Base-by-base conservation (phyloP, 2,797 vertebrate species). In the Loris lydekkerianus region DNA sequence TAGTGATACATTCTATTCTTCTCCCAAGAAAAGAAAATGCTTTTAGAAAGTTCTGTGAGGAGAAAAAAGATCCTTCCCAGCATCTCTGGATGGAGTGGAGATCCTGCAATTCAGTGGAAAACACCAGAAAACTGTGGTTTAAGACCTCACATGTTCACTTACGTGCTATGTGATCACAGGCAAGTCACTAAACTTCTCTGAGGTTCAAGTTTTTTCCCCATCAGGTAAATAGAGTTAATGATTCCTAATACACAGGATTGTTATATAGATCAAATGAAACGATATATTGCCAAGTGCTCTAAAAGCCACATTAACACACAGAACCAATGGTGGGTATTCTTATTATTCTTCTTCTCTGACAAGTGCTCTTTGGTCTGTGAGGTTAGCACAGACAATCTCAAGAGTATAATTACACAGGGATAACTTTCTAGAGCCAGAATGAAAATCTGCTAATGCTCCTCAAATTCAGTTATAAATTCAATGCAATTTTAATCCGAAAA, bases 391-490 rank as follows among this genome's bases (percentile, higher is more conserved):
- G 60, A 31, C 5, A 4, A 49, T 67, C 58, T 90, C 10, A n/a
- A 61, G 34, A 18, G 63, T 5, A 3, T 27, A 61, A 37, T 27
- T 21, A 10, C 18, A 21, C 2, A 46, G 43, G 58, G 58, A 83
- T 27, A 67, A 43, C n/a, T 37, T 83, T 86, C 46, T 17, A n/a
- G 43, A 84, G 34, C 6, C 78, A 58, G 49, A 82, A 46, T 14
- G 49, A 69, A 25, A 94, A 92, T 20, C 61, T n/a, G 23, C n/a
- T 53, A 78, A 67, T n/a, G 34, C 3, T 78, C 40, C 37, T 86
- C 37, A 95, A n/a, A 56, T 75, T 92, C 1, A 70, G 21, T 40
- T 76, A 31, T 69, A 93, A 78, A 88, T 34, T 88, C 40, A 73
- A 53, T 17, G 40, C 46, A 60, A 56, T 72, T 73, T 7, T 21